Evolutionary conservation across 1,140 invertebrate species (phyloP).

Genomic region (Hylyphantes graminicola): DNA sequence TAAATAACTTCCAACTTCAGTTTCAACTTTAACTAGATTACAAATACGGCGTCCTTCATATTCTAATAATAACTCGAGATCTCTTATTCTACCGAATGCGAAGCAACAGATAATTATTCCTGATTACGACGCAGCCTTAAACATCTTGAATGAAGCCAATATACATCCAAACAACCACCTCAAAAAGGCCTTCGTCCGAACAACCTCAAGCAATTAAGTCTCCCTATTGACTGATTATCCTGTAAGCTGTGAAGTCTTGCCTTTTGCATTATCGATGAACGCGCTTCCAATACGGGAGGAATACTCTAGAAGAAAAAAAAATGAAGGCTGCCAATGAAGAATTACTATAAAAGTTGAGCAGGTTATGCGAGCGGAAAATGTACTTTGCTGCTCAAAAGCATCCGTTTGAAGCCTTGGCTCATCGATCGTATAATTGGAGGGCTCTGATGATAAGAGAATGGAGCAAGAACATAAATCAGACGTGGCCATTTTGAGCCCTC

Average conservation of each 20-base stretch:
- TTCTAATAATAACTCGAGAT: too few species aligned
- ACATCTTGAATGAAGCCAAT: too few species aligned
- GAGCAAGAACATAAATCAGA: conserved; percentile 27
- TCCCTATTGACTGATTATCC: conserved; percentile 16
- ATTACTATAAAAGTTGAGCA: conserved; percentile 23
- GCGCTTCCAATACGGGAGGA: conserved; percentile 7
- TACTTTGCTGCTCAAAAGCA: conserved; percentile 28
- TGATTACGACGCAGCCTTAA: too few species aligned
- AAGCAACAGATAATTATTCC: too few species aligned
- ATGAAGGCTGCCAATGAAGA: conserved; percentile 4
- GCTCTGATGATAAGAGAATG: conserved; percentile 15
- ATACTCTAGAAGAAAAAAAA: not conserved
- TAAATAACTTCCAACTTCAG: too few species aligned
- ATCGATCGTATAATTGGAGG: conserved; percentile 21
- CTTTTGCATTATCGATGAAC: conserved; percentile 23
- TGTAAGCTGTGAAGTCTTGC: conserved; percentile 20
- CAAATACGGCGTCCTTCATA: too few species aligned
- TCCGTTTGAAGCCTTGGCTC: conserved; percentile 14
- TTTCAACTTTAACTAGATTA: too few species aligned
- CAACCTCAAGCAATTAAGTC: conserved; percentile 18
- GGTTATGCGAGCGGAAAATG: conserved; percentile 27
- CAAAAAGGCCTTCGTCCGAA: not conserved
- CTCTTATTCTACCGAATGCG: too few species aligned
- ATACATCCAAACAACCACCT: conserved; percentile 7
- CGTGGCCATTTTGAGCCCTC: conserved; percentile 3